These are phyloP conservation scores for Pongo pygmaeus DNA, from an alignment of 2,113 vertebrate genomes.

Conservation along the genomic window DNA sequence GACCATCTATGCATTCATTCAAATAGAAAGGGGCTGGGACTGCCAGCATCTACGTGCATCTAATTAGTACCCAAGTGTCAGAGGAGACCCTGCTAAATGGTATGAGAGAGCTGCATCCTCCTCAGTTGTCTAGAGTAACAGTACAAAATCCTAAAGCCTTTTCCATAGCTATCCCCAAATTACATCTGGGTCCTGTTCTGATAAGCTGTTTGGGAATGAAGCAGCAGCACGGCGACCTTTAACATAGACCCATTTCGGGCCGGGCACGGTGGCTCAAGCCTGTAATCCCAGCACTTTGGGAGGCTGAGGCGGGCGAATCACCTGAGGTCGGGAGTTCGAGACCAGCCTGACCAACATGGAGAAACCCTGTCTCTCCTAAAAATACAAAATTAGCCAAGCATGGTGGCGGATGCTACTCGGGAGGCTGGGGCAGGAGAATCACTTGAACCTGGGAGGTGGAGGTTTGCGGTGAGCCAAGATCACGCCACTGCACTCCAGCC, in stretches of 20 bases:
- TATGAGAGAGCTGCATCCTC: neutral
- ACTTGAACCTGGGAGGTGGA: no score
- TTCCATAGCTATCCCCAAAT: neutral
- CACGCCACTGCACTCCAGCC: no score
- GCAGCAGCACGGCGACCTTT: neutral
- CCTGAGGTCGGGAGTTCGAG: no score
- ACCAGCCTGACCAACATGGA: no score
- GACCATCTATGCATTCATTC: neutral
- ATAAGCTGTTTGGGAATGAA: neutral
- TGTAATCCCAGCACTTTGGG: no score
- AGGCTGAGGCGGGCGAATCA: no score
- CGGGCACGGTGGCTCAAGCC: no score
- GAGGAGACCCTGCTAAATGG: neutral
- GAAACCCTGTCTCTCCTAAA: no score
- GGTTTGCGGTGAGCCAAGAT: no score
- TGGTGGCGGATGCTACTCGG: no score
- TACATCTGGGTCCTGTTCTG: neutral
- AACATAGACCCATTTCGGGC: neutral
- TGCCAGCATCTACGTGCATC: neutral
- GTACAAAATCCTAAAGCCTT: neutral
- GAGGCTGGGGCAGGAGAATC: no score
- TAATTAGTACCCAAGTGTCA: neutral
- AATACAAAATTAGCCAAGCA: no score
- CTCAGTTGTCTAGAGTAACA: neutral
- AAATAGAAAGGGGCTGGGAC: neutral